phyloP scores from a whole-genome alignment of 2,797 vertebrate species.

The Alosa sapidissima region DNA sequence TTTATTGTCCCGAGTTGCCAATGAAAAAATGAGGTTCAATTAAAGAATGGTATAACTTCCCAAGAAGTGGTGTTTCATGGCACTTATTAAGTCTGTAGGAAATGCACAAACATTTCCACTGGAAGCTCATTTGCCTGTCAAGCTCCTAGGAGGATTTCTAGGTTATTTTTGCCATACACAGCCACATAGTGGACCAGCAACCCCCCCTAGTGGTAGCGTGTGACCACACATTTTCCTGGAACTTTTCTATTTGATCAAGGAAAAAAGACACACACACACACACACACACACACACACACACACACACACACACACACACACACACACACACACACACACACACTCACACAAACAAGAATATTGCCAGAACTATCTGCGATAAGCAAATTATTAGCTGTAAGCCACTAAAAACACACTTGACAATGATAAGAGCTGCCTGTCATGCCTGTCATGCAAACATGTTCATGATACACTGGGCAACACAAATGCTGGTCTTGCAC shows the following conservation, averaged over 20 bases:
- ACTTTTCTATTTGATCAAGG: not conserved
- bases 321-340: no score
- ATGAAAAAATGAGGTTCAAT: not conserved
- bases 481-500: not conserved
- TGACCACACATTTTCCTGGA: not conserved
- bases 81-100: not conserved
- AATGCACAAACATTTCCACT: constrained; percentile 13
- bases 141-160: not conserved
- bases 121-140: not conserved
- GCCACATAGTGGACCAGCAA: not conserved
- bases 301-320: no score
- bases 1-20: not conserved
- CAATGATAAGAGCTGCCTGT: not conserved
- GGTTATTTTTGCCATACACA: not conserved
- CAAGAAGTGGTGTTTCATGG: not conserved
- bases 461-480: not conserved
- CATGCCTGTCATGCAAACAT: not conserved
- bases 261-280: no score
- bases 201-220: not conserved
- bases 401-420: not conserved
- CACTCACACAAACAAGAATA: no score
- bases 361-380: no score
- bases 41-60: not conserved
- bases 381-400: no score
- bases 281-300: no score